Conservation (phyloP, 2,888 invertebrate species). For the Keiferia lycopersicella region DNA sequence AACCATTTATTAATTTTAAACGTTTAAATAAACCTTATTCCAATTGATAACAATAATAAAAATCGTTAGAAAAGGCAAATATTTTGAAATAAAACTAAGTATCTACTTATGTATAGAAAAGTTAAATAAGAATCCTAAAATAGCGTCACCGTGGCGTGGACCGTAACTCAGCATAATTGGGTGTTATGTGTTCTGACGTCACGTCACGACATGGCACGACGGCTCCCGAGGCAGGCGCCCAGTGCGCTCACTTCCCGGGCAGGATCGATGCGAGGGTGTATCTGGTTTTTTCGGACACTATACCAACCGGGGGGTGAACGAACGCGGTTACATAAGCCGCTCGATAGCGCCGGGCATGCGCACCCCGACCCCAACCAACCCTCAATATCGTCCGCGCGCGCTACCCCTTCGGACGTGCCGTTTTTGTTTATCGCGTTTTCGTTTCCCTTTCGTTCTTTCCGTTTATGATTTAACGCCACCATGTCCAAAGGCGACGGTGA, state of each 20-base stretch:
- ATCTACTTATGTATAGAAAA: no score
- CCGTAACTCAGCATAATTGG: conserved; percentile 1
- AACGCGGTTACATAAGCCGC: conserved; percentile 76
- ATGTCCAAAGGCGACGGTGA: conserved; percentile 94
- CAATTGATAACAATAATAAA: no score
- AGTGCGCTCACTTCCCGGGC: conserved; percentile 47
- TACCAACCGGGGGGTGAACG: conserved; percentile 78
- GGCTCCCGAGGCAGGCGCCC: conserved; percentile 6
- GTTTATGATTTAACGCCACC: conserved; percentile 83
- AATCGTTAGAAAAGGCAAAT: no score
- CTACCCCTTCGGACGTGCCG: conserved; percentile 74
- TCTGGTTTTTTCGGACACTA: conserved; percentile 81
- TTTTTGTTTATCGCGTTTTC: conserved; percentile 81
- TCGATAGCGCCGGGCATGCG: conserved; percentile 69
- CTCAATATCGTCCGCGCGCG: conserved; percentile 75
- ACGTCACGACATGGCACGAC: conserved; percentile 1
- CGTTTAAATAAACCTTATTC: no score
- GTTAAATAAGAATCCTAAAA: neutral
- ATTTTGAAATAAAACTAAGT: no score
- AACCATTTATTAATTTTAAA: no score
- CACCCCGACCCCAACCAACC: conserved; percentile 44
- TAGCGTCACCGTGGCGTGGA: neutral
- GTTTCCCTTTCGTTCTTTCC: conserved; percentile 82
- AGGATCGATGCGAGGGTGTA: conserved; percentile 68
- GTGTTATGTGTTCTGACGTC: conserved; percentile 15